Base-by-base conservation (phyloP, 2,113 vertebrate genomes). In the Lophochroa leadbeateri region DNA sequence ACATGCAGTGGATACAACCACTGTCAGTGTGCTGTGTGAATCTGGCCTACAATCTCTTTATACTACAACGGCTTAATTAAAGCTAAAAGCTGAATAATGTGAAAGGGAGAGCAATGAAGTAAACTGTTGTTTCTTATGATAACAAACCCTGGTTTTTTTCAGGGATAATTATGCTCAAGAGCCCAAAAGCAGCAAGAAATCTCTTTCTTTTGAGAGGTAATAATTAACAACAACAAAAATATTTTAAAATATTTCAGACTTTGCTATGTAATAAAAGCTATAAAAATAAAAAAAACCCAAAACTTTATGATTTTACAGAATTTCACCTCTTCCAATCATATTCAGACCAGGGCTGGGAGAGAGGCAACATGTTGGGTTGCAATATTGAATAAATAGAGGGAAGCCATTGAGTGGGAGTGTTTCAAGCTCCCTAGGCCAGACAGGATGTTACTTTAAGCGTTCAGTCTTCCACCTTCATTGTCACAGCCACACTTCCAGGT, bases 1-100 rank as follows among this genome's bases (percentile, higher is more conserved):
- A n/a, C 18, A 2, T 17, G 13, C 33, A 0, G 0, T 23, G 58
- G 49, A 25, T 33, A 25, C 20, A 41, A 41, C 24, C 10, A 24
- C 31, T 47, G n/a, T 19, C 63, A 12, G 35, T 19, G 70, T 3
- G 3, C 43, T 46, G 47, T 5, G 24, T 23, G 44, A 90, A 64
- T 39, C 33, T 6, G 7, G 39, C 17, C 68, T n/a, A 69, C 28
- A 23, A 11, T 47, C 29, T 55, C 37, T n/a, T 74, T 43, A 33
- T 9, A 17, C 7, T 46, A 11, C 47, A 61, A 37, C 39, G 63
- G 31, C 33, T 68, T 61, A 72, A 52, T 47, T 68, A 60, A 69
- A 70, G 28, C 43, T 52, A 57, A 90, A 77, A 70, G 52, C 65
- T 57, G 28, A 68, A 47, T 52, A 64, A 50, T 3, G 11, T 16